These are phyloP conservation scores for Lynx canadensis DNA, from an alignment of 2,113 vertebrate species.

Conservation along the genomic window DNA sequence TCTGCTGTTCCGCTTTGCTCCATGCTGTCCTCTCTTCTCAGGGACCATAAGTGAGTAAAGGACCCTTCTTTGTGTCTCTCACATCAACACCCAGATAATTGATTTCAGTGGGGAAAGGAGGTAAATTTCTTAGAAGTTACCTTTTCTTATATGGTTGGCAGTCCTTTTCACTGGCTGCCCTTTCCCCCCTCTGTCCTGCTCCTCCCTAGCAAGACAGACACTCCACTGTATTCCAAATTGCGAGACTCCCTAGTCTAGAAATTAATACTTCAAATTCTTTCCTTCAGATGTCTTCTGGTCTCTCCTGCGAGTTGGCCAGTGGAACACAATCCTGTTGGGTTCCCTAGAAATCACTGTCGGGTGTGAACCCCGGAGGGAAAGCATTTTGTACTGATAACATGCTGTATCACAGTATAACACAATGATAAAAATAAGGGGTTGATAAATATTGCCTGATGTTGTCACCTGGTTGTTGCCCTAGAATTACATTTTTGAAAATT, in stretches of 20 bases:
- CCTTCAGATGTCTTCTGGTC: not conserved
- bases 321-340: not conserved
- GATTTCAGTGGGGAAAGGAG: not conserved
- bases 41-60: not conserved
- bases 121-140: not conserved
- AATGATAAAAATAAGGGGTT: not conserved
- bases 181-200: not conserved
- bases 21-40: not conserved
- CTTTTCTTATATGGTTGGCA: not conserved
- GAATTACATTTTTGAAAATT: not conserved
- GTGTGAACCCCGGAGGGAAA: not conserved
- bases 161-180: not conserved
- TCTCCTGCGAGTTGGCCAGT: not conserved
- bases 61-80: not conserved
- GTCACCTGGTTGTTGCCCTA: not conserved
- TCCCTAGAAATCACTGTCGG: not conserved
- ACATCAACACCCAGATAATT: not conserved
- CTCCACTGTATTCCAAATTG: not conserved
- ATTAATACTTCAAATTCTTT: not conserved
- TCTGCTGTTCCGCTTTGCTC: not conserved
- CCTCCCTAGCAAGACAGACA: not conserved
- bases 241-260: not conserved
- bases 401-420: not conserved
- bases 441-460: not conserved
- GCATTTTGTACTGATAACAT: not conserved